phyloP scores from a whole-genome alignment of 2,113 vertebrate genomes.

The Vireo altiloquus region DNA sequence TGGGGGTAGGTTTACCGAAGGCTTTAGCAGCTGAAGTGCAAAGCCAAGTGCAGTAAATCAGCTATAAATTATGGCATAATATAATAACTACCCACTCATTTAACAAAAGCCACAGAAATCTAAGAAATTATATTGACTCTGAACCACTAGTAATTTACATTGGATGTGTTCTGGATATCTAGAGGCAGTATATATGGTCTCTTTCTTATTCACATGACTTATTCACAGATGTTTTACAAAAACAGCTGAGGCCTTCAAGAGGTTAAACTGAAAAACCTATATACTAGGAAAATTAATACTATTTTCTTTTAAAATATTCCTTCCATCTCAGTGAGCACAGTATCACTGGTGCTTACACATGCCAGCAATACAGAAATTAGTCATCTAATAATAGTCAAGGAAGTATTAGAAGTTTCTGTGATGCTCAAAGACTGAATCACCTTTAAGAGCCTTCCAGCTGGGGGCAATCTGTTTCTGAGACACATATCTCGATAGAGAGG shows the following conservation, averaged over 20 bases:
- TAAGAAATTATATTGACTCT: background rate
- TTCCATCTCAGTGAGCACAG: background rate
- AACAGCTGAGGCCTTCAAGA: background rate
- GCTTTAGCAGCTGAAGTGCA: background rate
- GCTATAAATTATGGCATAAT: background rate
- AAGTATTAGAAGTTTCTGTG: background rate
- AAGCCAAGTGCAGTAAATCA: background rate
- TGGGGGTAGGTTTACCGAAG: background rate
- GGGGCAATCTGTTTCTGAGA: background rate
- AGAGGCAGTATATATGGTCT: background rate
- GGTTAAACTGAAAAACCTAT: background rate
- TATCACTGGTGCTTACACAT: background rate
- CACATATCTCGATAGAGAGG: accelerated
- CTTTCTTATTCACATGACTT: background rate
- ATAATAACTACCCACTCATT: background rate
- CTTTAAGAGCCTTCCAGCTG: constrained; percentile 16
- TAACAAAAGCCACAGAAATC: background rate
- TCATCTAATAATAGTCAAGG: background rate
- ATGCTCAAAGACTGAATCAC: background rate
- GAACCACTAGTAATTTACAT: background rate
- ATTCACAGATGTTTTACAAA: background rate
- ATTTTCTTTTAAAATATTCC: background rate
- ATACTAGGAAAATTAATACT: background rate
- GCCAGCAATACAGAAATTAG: background rate
- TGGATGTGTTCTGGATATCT: background rate